Conservation (phyloP, 2,888 invertebrate genomes). For the Morpho achilles region DNA sequence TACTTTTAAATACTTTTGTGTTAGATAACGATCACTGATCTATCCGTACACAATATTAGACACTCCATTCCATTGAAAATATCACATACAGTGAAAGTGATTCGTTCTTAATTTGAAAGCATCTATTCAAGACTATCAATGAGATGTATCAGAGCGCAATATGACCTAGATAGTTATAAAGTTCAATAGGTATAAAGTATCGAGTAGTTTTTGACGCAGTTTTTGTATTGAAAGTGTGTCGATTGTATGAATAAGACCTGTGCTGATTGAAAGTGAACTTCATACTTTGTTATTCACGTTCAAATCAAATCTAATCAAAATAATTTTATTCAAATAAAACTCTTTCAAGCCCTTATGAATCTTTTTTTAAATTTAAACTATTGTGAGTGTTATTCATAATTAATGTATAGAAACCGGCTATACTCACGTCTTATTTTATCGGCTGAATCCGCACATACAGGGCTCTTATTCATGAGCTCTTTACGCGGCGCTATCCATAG, state of each 20-base stretch:
- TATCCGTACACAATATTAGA: not conserved
- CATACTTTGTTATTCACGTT: not conserved
- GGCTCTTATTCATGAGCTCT: no score
- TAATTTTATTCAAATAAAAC: no score
- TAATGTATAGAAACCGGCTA: no score
- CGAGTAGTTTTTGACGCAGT: conserved; percentile 18
- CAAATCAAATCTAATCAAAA: no score
- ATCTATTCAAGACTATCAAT: conserved; percentile 20
- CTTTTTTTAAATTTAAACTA: no score
- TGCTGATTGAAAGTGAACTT: conserved; percentile 1
- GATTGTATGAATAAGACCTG: conserved; percentile 2
- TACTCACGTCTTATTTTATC: no score
- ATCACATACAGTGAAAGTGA: conserved; percentile 7
- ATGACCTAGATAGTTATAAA: conserved; percentile 25
- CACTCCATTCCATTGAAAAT: conserved; percentile 5
- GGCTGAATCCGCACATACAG: no score
- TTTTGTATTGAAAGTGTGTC: conserved; percentile 7
- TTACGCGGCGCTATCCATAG: no score
- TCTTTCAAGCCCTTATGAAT: no score
- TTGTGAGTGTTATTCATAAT: no score
- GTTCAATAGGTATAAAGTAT: conserved; percentile 10
- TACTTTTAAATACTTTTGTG: no score
- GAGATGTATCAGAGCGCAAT: conserved; percentile 15
- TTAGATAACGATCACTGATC: no score
- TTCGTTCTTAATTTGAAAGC: conserved; percentile 12